Evolutionary conservation across 1,140 invertebrate genomes (phyloP), one percentile per base, ranked within the genome.

Genomic region (Holcopasites calliopsidis): DNA sequence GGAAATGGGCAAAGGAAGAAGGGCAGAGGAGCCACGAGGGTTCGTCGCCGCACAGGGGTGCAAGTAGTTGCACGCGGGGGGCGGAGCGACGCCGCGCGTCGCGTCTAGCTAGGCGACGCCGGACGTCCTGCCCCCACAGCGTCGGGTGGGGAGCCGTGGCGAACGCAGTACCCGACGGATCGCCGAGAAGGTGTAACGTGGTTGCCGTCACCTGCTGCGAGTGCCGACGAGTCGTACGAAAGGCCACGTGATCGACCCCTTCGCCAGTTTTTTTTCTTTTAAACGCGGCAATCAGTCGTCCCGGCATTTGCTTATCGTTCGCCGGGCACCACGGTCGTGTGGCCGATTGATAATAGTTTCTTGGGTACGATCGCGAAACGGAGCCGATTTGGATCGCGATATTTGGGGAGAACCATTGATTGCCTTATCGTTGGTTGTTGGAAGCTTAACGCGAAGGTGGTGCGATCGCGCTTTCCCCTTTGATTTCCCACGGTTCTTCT

Each of bases 11-110:
- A n/a, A 72, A 49, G 44, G 38, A 35, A 26, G 47, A 70, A 60
- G 31, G 21, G 38, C n/a, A 40, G 42, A 57, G 50, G 42, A 33
- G 10, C 54, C 23, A 44, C 42, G 76, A 55, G 79, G 42, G 42
- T 50, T 50, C 26, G 26, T n/a, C 18, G 42, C 44, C 8, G 26
- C 26, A n/a, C 42, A 23, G 54, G 73, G 64, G 54, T 69, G 73
- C 64, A 58, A 55, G 74, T 80, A 44, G 79, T 82, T 82, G 52
- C 80, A 77, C 79, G 68, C 80, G 83, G 77, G n/a, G 89, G 89
- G 89, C 89, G 89, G 89, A 89, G 89, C 89, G 82, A 86, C 80
- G 88, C 86, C 84, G 88, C 89, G 88, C 88, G 85, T 87, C 88
- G 85, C 65, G 82, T 33, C 62, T 44, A 61, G n/a, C 73, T 55